These are phyloP conservation scores for Rhinoptilus africanus DNA, from an alignment of 2,113 vertebrate genomes.

Conservation along the genomic window DNA sequence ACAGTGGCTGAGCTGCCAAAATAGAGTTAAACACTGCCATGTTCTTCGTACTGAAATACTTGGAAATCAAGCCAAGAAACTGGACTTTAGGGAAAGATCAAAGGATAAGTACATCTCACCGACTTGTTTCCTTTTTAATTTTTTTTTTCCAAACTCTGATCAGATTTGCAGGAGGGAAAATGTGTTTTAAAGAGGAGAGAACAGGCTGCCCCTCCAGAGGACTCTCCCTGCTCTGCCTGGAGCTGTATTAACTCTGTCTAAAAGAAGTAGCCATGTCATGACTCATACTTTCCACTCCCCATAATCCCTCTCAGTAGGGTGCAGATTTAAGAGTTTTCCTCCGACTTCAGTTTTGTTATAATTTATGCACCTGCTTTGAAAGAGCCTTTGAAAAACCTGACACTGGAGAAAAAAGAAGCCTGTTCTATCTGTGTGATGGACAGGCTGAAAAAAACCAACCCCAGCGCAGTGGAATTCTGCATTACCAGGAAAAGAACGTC, in stretches of 20 bases:
- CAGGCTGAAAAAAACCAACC: not conserved
- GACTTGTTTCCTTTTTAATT: not conserved
- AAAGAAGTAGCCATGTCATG: constrained; percentile 37
- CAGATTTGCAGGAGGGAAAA: not conserved
- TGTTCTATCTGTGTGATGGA: constrained; percentile 7
- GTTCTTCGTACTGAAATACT: not conserved
- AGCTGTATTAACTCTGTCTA: constrained; percentile 25
- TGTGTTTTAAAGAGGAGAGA: not conserved
- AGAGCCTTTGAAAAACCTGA: constrained; percentile 44
- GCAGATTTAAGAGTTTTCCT: constrained; percentile 52
- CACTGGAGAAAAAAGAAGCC: not conserved
- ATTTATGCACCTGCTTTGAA: constrained; percentile 68
- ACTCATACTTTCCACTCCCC: constrained; percentile 68
- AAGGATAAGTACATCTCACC: not conserved
- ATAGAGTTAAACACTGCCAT: not conserved
- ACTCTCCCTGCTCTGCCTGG: not conserved
- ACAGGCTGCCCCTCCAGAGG: not conserved
- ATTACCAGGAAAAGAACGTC: not conserved
- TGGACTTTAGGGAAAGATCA: not conserved
- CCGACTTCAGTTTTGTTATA: constrained; percentile 46
- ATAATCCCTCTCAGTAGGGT: constrained; percentile 50
- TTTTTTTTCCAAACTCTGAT: not conserved
- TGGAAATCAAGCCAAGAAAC: not conserved
- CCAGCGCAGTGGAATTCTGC: not conserved
- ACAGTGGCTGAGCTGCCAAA: not conserved